Conservation (phyloP, 2,888 invertebrate species). For the Syritta pipiens region DNA sequence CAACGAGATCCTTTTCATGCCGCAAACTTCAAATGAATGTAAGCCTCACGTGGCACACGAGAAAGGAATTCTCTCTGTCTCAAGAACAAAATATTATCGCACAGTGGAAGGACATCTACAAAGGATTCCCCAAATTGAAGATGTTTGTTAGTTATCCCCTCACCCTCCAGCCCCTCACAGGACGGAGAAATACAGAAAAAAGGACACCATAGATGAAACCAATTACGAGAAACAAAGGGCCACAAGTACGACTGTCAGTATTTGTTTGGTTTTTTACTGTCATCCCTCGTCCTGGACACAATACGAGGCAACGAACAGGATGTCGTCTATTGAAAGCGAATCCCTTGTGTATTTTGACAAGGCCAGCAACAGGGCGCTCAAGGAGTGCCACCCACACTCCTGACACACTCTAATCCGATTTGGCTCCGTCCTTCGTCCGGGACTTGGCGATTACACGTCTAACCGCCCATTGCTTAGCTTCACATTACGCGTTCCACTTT, state of each 20-base stretch:
- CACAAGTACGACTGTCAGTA: conserved; percentile 12
- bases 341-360: conserved; percentile 13
- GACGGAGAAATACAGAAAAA: too few species aligned
- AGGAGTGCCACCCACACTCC: too few species aligned
- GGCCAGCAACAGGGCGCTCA: conserved; percentile 3
- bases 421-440: not conserved
- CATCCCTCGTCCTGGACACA: not conserved
- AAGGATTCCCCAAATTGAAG: not conserved
- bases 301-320: not conserved
- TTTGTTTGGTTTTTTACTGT: not conserved
- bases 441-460: not conserved
- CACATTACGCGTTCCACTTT: conserved; percentile 38
- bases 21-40: not conserved
- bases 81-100: too few species aligned
- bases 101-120: too few species aligned
- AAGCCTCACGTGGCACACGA: not conserved
- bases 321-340: conserved; percentile 23
- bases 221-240: conserved; percentile 57
- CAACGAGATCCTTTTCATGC: not conserved
- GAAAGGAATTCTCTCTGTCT: not conserved
- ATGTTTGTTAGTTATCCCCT: too few species aligned
- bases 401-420: conserved; percentile 38
- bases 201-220: conserved; percentile 43
- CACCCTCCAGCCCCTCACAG: not conserved
- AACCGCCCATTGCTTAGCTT: conserved; percentile 11